Evolutionary conservation across 2,113 vertebrate species (phyloP).

Genomic region (Ranitomeya variabilis): DNA sequence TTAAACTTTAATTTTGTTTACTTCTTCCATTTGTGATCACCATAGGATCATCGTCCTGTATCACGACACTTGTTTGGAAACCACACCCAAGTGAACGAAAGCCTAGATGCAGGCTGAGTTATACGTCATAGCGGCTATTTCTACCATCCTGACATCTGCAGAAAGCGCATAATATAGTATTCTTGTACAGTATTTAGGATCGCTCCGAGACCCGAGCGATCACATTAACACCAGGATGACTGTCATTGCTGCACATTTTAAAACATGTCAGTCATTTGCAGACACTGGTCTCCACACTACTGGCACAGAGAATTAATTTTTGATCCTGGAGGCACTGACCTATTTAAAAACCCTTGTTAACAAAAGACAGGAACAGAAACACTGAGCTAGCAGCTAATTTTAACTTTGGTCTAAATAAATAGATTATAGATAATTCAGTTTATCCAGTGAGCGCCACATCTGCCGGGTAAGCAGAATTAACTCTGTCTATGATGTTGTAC

Average conservation of each 20-base stretch:
- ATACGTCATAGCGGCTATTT: no score
- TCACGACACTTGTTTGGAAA: no score
- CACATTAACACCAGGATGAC: neutral
- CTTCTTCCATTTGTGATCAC: no score
- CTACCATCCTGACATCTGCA: neutral
- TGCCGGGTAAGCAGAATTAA: neutral
- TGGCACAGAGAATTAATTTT: constrained; percentile 19
- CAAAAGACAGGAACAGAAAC: neutral
- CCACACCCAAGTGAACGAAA: no score
- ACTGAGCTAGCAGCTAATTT: constrained; percentile 3
- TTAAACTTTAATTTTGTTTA: no score
- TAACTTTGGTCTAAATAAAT: constrained; percentile 12
- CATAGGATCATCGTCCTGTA: no score
- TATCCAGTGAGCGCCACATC: neutral
- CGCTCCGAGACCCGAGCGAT: neutral
- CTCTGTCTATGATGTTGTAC: neutral
- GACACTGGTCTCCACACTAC: neutral
- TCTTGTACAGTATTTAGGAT: neutral
- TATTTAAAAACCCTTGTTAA: neutral
- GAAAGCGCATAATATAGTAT: neutral
- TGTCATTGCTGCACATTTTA: constrained; percentile 11
- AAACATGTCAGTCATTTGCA: constrained; percentile 10
- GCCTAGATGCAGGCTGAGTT: no score
- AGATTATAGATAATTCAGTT: neutral
- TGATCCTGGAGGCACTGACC: constrained; percentile 24